Evolutionary conservation across 2,888 invertebrate genomes (phyloP).

Genomic region (Drosophila rellima): DNA sequence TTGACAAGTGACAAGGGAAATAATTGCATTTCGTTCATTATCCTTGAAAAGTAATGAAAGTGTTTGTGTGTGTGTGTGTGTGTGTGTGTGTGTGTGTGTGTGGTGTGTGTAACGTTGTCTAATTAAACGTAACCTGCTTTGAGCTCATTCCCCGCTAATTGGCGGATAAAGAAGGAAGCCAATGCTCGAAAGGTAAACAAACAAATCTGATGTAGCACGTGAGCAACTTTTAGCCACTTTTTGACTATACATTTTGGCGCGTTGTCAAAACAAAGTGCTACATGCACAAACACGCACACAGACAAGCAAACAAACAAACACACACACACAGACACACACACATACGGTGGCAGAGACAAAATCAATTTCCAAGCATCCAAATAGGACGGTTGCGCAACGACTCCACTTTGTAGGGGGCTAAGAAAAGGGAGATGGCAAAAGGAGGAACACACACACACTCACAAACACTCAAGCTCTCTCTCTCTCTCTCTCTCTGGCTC

Average conservation of each 20-base stretch:
- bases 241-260: constrained; percentile 55
- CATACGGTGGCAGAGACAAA: constrained; percentile 42
- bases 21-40: constrained; percentile 1
- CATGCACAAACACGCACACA: constrained; percentile 27
- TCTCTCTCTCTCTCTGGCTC: not conserved
- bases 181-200: constrained; percentile 60
- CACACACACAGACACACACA: constrained; percentile 7
- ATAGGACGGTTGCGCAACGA: constrained; percentile 51
- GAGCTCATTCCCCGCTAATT: not conserved
- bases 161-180: constrained; percentile 22
- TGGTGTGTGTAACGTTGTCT: not conserved
- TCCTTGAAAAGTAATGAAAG: constrained; percentile 4
- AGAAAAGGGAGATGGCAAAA: too few relatives aligned
- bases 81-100: not conserved
- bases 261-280: constrained; percentile 75
- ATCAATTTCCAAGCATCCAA: constrained; percentile 58
- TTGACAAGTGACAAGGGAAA: not conserved
- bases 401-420: not conserved
- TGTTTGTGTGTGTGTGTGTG: not conserved
- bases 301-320: constrained; percentile 12
- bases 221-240: constrained; percentile 48
- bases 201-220: constrained; percentile 63
- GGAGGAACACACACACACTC: constrained; percentile 2
- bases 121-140: constrained; percentile 7
- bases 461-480: constrained; percentile 33